Conservation (phyloP, 2,888 invertebrate genomes). For the Polyommatus iphigenia region DNA sequence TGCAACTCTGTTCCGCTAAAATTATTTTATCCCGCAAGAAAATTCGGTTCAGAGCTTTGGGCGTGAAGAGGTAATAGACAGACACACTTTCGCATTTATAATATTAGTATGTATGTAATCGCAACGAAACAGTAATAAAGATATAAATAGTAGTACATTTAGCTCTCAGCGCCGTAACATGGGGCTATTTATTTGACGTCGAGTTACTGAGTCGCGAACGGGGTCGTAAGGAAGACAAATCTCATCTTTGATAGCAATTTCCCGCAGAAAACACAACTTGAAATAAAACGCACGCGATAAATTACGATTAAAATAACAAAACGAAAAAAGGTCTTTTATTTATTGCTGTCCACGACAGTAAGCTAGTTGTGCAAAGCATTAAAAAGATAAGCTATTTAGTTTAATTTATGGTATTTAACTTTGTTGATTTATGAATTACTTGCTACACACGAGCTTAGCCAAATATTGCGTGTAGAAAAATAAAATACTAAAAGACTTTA, state of each 20-base stretch:
- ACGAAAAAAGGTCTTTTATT: neutral
- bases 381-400: too few relatives aligned
- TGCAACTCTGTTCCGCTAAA: too few relatives aligned
- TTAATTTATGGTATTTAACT: too few relatives aligned
- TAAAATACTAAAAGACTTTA: too few relatives aligned
- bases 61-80: too few relatives aligned
- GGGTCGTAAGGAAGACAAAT: constrained; percentile 14
- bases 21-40: too few relatives aligned
- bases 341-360: constrained; percentile 7
- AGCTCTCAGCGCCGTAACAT: neutral
- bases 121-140: neutral
- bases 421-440: too few relatives aligned
- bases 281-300: constrained; percentile 8
- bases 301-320: neutral
- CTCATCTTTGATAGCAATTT: constrained; percentile 1
- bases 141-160: neutral
- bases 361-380: neutral
- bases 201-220: neutral
- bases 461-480: too few relatives aligned
- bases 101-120: neutral
- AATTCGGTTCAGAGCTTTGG: too few relatives aligned
- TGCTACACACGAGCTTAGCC: too few relatives aligned
- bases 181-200: constrained; percentile 2
- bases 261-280: neutral
- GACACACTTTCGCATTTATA: too few relatives aligned